These are phyloP conservation scores for Triplophysa siluroides DNA, from an alignment of 2,113 vertebrate species.

Conservation along the genomic window DNA sequence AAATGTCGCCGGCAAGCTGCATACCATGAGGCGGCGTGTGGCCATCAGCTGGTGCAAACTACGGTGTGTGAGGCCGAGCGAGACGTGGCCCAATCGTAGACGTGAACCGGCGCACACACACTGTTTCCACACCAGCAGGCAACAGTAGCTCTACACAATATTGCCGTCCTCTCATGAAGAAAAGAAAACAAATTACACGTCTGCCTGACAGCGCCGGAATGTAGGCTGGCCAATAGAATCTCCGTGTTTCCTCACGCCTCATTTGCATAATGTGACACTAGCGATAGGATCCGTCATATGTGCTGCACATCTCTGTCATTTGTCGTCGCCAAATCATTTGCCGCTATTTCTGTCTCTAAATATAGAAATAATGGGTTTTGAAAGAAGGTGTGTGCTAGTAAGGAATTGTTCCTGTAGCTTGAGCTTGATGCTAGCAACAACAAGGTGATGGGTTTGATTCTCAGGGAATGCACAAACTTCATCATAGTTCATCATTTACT, in stretches of 20 bases:
- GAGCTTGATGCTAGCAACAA: background rate
- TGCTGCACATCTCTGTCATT: slow-evolving; percentile 43
- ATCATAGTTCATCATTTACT: too few species aligned
- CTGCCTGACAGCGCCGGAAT: slow-evolving; percentile 49
- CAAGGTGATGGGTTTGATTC: too few species aligned
- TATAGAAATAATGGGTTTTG: slow-evolving; percentile 16
- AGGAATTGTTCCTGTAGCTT: background rate
- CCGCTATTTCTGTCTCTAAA: slow-evolving; percentile 8
- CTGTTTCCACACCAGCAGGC: slow-evolving; percentile 45
- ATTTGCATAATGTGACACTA: slow-evolving; percentile 52
- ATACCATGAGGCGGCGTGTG: slow-evolving; percentile 45
- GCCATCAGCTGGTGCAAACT: slow-evolving; percentile 48
- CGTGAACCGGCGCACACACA: slow-evolving; percentile 20
- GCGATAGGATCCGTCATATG: slow-evolving; percentile 51
- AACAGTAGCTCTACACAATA: slow-evolving; percentile 47
- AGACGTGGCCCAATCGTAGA: slow-evolving; percentile 32
- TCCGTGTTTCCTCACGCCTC: slow-evolving; percentile 32
- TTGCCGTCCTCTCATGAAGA: slow-evolving; percentile 48
- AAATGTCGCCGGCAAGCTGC: slow-evolving; percentile 67
- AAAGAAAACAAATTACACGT: slow-evolving; percentile 56
- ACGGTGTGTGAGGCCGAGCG: slow-evolving; percentile 43
- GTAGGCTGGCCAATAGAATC: slow-evolving; percentile 51
- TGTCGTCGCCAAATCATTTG: slow-evolving; percentile 28
- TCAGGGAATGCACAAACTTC: too few species aligned
- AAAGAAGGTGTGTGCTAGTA: slow-evolving; percentile 19